phyloP scores from a whole-genome alignment of 2,797 vertebrate genomes.

The Melanotaenia maccullochi region DNA sequence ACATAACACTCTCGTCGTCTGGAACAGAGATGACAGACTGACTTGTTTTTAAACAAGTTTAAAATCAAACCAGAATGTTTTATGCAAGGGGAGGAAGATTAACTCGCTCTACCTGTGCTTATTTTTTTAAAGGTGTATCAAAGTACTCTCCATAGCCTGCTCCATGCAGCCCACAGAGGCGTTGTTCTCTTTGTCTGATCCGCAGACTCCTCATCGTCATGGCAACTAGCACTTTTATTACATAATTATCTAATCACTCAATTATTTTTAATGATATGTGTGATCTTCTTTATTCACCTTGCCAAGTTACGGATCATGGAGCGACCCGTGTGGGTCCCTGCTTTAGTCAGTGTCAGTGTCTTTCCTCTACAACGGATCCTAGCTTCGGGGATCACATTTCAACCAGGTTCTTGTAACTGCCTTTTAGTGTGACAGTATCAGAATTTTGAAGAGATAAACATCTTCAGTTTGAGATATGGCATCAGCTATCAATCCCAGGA shows the following conservation, averaged over 20 bases:
- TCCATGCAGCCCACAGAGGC: background rate
- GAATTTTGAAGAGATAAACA: too few relatives aligned
- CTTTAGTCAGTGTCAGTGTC: background rate
- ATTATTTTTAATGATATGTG: too few relatives aligned
- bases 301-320: too few relatives aligned
- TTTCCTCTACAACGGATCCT: background rate
- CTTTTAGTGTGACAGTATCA: background rate
- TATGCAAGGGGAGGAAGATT: background rate
- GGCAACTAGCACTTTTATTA: too few relatives aligned
- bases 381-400: background rate
- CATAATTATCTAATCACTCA: too few relatives aligned
- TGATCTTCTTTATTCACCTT: too few relatives aligned
- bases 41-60: too few relatives aligned
- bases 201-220: too few relatives aligned
- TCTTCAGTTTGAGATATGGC: background rate
- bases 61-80: slow-evolving; percentile 2
- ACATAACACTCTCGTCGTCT: too few relatives aligned
- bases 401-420: background rate
- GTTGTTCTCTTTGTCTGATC: too few relatives aligned
- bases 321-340: background rate
- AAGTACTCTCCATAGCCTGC: too few relatives aligned
- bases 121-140: background rate
- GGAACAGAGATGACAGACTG: too few relatives aligned
- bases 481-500: background rate
- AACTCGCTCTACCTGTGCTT: background rate